Conservation (phyloP, 2,888 invertebrate genomes). For the Agriopis aurantiaria region DNA sequence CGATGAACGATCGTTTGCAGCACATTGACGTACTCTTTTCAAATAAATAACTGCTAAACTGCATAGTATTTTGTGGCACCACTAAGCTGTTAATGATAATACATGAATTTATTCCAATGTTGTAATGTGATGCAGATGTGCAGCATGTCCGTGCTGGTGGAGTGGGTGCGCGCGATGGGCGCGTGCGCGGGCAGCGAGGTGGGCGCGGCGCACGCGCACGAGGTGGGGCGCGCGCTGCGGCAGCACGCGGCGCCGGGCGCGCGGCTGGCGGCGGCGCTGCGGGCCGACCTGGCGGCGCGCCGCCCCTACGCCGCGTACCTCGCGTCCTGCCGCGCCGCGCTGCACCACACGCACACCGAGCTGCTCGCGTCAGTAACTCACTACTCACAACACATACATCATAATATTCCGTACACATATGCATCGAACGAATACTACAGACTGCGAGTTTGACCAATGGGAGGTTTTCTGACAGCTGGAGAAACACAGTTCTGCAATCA, state of each 20-base stretch:
- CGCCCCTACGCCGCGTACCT: slow-evolving; percentile 78
- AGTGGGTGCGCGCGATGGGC: slow-evolving; percentile 73
- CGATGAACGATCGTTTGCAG: too few species aligned
- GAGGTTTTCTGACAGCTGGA: too few species aligned
- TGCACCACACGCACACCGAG: slow-evolving; percentile 38
- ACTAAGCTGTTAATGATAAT: too few species aligned
- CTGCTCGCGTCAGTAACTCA: slow-evolving; percentile 9
- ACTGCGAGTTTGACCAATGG: too few species aligned
- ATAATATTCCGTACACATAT: too few species aligned
- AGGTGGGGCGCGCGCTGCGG: slow-evolving; percentile 54
- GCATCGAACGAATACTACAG: too few species aligned
- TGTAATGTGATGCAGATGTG: slow-evolving; percentile 56
- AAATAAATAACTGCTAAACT: too few species aligned
- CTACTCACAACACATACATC: not conserved
- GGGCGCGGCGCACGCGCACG: slow-evolving; percentile 56
- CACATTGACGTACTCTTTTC: too few species aligned
- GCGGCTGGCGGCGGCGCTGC: slow-evolving; percentile 72
- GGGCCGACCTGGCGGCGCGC: slow-evolving; percentile 76
- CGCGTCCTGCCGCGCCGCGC: slow-evolving; percentile 70
- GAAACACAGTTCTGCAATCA: too few species aligned
- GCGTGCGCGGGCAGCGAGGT: slow-evolving; percentile 55
- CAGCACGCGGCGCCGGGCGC: slow-evolving; percentile 52
- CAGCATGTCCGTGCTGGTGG: slow-evolving; percentile 68
- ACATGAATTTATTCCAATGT: too few species aligned
- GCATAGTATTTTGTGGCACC: too few species aligned